Base-by-base conservation (phyloP, 2,888 invertebrate genomes). In the Andrena camellia region DNA sequence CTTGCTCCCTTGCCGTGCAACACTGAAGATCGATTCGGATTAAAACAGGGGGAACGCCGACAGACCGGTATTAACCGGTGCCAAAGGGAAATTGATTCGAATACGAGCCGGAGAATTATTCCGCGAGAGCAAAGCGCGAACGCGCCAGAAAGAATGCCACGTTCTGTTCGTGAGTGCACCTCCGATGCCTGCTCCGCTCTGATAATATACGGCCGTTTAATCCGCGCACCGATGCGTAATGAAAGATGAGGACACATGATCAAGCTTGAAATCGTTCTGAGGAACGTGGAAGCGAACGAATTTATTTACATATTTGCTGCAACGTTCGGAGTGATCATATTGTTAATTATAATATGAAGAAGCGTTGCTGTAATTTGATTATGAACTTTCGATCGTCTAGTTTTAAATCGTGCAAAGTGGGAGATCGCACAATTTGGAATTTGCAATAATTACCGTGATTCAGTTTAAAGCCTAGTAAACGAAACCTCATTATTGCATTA, bases 401-500 rank as follows among this genome's bases (percentile, higher is more conserved):
- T 42, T 42, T 42, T 42, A 42, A 17, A 42, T 42, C 5, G 1
- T 5, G 42, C 42, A 42, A 17, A 42, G 42, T 17, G 42, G 42
- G 20, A 54, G 54, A 33, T 20, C 50, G 13, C 29, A 48, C 66
- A 60, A 17, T 54, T 66, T 52, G 52, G 33, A 42, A 42, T 42
- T 42, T 13, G 13, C 42, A 42, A 13, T 42, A 13, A 13, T 42
- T 13, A 13, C 13, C 13, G 10, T 17, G 42, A 42, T 5, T 4
- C 42, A 1, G 42, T 42, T 42, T 50, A 42, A 29, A 64, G 57
- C 72, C 62, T 31, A 62, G 57, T 10, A 67, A 26, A 48, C 50
- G 42, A 70, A 63, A 80, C 69, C 72, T 75, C 75, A 70, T 88
- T 84, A 87, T 82, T 76, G 68, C 62, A 75, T 76, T 54, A 69